phyloP scores from a whole-genome alignment of 2,113 vertebrate genomes.

The Silurus glanis region DNA sequence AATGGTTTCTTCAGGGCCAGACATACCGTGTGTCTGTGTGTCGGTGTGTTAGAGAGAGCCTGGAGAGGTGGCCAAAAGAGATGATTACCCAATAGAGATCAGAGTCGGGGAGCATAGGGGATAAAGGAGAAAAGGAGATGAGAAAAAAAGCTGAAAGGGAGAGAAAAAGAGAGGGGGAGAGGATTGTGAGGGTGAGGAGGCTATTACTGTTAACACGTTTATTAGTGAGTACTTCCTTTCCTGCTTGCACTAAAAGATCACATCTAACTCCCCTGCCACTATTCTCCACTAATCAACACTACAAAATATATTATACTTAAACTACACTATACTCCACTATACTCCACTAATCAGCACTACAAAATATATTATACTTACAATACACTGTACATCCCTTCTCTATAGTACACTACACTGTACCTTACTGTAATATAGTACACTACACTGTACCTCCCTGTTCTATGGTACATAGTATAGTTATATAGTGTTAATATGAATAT shows the following conservation, averaged over 20 bases:
- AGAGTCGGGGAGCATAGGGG: background rate
- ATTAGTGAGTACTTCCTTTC: constrained; percentile 9
- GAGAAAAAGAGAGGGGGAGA: background rate
- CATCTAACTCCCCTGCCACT: background rate
- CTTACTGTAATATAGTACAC: too few species aligned
- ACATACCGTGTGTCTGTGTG: background rate
- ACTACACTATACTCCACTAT: background rate
- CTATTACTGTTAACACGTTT: background rate
- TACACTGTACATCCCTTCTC: too few species aligned
- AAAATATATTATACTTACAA: background rate
- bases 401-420: background rate
- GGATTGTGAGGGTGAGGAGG: background rate
- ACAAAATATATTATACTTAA: background rate
- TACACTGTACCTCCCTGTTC: background rate
- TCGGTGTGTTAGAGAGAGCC: background rate
- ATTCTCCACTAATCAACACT: background rate
- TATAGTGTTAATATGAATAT: background rate
- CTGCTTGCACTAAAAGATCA: background rate
- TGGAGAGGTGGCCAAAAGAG: constrained; percentile 1
- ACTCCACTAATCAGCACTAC: background rate
- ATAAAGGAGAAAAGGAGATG: background rate
- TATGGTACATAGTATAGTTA: background rate
- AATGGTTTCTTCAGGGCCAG: constrained; percentile 8
- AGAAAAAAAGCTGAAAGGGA: background rate
- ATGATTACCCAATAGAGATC: constrained; percentile 19